Base-by-base conservation (phyloP, 2,797 vertebrate species). In the Chelidonichthys spinosus region DNA sequence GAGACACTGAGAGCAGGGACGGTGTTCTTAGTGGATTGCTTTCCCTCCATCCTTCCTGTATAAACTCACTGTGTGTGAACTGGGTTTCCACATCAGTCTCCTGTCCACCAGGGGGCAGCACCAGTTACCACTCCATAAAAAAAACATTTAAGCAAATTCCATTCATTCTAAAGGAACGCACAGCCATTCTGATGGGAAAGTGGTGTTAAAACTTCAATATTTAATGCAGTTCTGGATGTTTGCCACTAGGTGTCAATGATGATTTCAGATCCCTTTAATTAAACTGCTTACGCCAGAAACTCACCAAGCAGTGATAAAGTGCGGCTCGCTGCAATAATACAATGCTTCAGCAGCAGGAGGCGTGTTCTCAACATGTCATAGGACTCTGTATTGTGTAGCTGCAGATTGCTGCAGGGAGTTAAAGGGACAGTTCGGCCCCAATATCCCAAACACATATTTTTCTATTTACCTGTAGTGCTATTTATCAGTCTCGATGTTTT, bases 21-120 rank as follows among this genome's bases (percentile, higher is more conserved):
- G 76, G 10, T 64, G 71, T 70, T 85, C 63, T 87, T 68, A 53
- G 50, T 88, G 81, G 82, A 84, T 86, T 84, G 84, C 76, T 77
- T 76, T 69, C 69, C 74, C 76, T 86, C 70, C 78, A 52, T 83
- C 76, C 46, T 47, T 15, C 71, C 70, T 63, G 54, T 64, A 60
- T 8, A 10, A 65, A 10, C 59, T 54, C 62, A 39, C 74, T 37
- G 9, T 79, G 42, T 85, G 72, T 63, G 8, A 44, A 11, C 62
- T 53, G 68, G 40, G 64, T 76, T 74, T 36, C 46, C 36, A 61
- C 54, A 11, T 35, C 67, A 18, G 56, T 18, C 54, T 65, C 50
- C 43, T 15, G 18, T 53, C 75, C 73, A 49, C 36, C 58, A 63
- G 81, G 63, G 36, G 60, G 74, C 79, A 67, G 66, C 83, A 49